Conservation (phyloP, 1,140 invertebrate species). For the Neuroterus valhalla region DNA sequence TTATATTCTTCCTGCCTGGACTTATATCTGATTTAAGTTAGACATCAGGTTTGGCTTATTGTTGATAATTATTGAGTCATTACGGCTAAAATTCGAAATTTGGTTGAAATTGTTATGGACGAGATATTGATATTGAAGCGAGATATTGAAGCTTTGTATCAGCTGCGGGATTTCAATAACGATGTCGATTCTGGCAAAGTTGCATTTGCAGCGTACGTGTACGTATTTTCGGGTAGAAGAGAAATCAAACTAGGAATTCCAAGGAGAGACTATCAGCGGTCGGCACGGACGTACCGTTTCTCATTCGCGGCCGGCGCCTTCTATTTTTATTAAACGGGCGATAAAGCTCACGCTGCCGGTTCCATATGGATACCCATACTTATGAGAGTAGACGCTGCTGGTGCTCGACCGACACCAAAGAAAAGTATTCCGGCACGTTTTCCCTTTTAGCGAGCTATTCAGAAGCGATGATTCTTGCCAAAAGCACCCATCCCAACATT, state of each 20-base stretch:
- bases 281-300: constrained; percentile 46
- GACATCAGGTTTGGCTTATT: too few relatives aligned
- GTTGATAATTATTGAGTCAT: too few relatives aligned
- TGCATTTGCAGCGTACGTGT: constrained; percentile 14
- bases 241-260: constrained; percentile 23
- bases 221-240: constrained; percentile 6
- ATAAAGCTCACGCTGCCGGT: constrained; percentile 48
- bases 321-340: constrained; percentile 53
- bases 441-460: constrained; percentile 26
- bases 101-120: neutral
- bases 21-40: too few relatives aligned
- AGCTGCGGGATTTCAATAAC: constrained; percentile 13
- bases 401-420: constrained; percentile 5
- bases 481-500: constrained; percentile 13
- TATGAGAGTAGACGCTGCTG: constrained; percentile 6
- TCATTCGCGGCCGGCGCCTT: constrained; percentile 35
- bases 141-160: neutral
- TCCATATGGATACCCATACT: constrained; percentile 35
- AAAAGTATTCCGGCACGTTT: constrained; percentile 27
- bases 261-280: constrained; percentile 25
- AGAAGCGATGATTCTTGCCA: constrained; percentile 23
- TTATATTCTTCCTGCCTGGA: too few relatives aligned
- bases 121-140: neutral
- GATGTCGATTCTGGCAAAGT: neutral
- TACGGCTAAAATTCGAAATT: too few relatives aligned